A percentile compares a stretch with the other conserved stretches of the same genome.
These are phyloP conservation scores for Galbula dea DNA, from an alignment of 2,113 vertebrate genomes.

Conservation along the genomic window DNA sequence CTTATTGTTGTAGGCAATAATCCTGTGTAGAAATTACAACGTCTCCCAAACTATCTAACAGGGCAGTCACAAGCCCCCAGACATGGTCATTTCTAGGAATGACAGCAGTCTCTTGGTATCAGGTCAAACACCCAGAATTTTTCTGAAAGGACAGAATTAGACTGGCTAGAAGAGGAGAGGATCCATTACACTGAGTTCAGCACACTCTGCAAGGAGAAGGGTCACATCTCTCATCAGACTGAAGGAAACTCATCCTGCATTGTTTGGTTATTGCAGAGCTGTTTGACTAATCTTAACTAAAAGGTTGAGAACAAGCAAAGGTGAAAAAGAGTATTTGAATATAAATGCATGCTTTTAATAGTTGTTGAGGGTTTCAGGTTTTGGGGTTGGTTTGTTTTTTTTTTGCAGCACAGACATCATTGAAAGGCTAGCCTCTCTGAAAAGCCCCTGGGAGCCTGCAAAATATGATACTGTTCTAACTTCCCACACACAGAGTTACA, in stretches of 20 bases:
- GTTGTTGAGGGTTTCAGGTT: background rate
- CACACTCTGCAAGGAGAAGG: background rate
- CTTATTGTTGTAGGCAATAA: constrained; percentile 9
- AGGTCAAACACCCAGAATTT: background rate
- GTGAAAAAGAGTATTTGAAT: constrained; percentile 12
- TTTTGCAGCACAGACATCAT: background rate
- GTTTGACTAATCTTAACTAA: constrained; percentile 14
- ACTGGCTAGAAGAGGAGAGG: background rate
- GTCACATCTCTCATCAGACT: background rate
- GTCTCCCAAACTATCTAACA: background rate
- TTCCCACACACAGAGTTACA: background rate
- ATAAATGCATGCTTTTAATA: constrained; percentile 24
- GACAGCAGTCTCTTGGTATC: background rate
- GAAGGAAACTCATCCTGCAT: background rate
- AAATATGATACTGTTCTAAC: constrained; percentile 28
- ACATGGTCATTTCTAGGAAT: background rate
- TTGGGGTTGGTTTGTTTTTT: background rate
- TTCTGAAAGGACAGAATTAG: background rate
- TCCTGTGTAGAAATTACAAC: background rate
- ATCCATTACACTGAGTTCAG: background rate
- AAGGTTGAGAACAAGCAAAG: constrained; percentile 21
- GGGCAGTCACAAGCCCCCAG: background rate
- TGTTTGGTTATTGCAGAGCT: background rate
- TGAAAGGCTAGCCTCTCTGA: background rate
- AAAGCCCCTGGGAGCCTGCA: constrained; percentile 39